Percentiles rank a stretch among this genome's conserved stretches.
These are phyloP conservation scores for Accipiter cooperii DNA, from an alignment of 2,113 vertebrate genomes.

Conservation along the genomic window DNA sequence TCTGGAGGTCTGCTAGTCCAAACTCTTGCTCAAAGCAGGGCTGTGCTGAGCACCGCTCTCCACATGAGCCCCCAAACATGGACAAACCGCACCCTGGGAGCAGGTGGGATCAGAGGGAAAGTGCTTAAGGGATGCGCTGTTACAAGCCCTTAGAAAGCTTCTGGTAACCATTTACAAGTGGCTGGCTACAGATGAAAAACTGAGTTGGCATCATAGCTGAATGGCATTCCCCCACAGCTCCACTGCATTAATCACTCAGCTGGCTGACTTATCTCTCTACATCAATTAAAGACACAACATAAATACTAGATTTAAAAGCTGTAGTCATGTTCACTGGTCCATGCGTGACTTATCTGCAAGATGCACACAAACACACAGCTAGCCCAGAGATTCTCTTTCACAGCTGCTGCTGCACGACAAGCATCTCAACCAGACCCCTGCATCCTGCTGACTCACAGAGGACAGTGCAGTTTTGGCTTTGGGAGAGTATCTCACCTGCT, in stretches of 20 bases:
- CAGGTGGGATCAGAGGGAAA: background rate
- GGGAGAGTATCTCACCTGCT: background rate
- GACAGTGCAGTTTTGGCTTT: background rate
- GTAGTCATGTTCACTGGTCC: conserved; percentile 1
- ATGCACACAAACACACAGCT: background rate
- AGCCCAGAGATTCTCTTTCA: background rate
- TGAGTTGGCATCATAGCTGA: background rate
- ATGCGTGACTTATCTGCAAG: conserved; percentile 5
- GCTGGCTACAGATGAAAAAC: background rate
- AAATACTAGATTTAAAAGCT: conserved; percentile 47
- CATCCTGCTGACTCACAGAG: background rate
- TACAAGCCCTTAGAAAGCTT: background rate
- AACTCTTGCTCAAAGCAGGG: background rate
- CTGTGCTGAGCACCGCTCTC: background rate
- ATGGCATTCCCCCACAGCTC: background rate
- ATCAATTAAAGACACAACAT: conserved; percentile 38
- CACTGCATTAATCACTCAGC: conserved; percentile 10
- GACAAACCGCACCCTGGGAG: background rate
- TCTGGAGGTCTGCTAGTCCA: background rate
- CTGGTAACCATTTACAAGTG: background rate
- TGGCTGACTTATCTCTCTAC: background rate
- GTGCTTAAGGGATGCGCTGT: background rate
- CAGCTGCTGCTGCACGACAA: background rate
- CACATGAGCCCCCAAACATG: background rate
- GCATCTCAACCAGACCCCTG: background rate